These are phyloP conservation scores for Hermetia illucens DNA, from an alignment of 1,140 invertebrate genomes.

Conservation along the genomic window DNA sequence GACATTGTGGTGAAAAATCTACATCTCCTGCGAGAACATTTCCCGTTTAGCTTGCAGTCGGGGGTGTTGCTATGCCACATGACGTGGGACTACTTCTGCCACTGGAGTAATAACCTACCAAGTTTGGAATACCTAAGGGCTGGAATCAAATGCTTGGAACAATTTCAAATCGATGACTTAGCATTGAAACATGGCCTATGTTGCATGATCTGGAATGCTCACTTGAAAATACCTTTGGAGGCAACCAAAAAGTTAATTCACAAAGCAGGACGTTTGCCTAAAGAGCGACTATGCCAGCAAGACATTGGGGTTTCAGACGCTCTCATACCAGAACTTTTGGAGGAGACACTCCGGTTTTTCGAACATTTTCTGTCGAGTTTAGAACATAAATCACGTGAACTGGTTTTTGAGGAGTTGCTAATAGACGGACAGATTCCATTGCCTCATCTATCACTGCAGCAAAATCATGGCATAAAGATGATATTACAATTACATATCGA, in stretches of 20 bases:
- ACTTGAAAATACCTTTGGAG: constrained; percentile 62
- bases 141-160: constrained; percentile 40
- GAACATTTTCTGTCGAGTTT: constrained; percentile 43
- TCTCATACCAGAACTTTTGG: constrained; percentile 51
- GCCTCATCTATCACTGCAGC: constrained; percentile 60
- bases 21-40: constrained; percentile 50
- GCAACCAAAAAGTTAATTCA: constrained; percentile 63
- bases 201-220: constrained; percentile 75
- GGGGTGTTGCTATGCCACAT: constrained; percentile 69
- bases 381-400: constrained; percentile 31
- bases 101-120: constrained; percentile 68
- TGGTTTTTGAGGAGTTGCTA: constrained; percentile 54
- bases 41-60: constrained; percentile 71
- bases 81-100: constrained; percentile 76
- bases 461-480: constrained; percentile 56
- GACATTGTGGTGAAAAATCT: constrained; percentile 39
- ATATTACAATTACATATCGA: constrained; percentile 66
- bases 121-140: constrained; percentile 47
- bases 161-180: constrained; percentile 37
- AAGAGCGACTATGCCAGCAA: constrained; percentile 63
- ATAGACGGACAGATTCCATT: constrained; percentile 50
- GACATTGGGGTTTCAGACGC: constrained; percentile 58
- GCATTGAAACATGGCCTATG: constrained; percentile 58
- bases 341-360: constrained; percentile 53
- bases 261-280: constrained; percentile 75